Conservation (phyloP, 2,113 vertebrate species). For the Tachycineta bicolor region DNA sequence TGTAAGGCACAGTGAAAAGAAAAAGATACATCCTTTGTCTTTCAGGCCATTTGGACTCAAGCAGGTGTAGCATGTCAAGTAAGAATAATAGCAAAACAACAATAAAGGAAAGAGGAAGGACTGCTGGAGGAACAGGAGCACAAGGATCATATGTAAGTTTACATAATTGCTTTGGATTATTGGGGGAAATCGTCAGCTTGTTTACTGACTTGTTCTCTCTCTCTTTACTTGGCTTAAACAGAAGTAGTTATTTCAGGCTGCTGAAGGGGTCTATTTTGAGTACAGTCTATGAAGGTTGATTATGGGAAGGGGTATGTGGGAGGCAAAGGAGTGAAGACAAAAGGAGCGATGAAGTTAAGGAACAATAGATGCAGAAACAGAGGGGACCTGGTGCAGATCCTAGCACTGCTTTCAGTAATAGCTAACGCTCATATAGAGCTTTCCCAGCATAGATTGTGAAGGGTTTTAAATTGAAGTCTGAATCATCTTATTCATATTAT, state of each 20-base stretch:
- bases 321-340: background rate
- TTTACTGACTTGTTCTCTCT: background rate
- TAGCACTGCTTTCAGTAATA: background rate
- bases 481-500: background rate
- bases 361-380: background rate
- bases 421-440: background rate
- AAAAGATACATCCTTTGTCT: background rate
- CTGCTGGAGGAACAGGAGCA: background rate
- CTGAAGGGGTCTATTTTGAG: background rate
- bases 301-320: background rate
- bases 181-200: background rate
- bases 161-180: background rate
- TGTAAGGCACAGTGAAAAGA: background rate
- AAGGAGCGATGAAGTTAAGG: background rate
- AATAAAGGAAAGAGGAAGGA: background rate
- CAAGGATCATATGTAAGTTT: background rate
- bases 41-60: background rate
- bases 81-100: background rate
- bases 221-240: background rate
- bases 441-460: conserved; percentile 4
- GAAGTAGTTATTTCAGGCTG: background rate
- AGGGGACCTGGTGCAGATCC: background rate
- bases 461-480: conserved; percentile 6
- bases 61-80: background rate
- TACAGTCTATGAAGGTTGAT: background rate